These are phyloP conservation scores for Holothuria scabra DNA, from an alignment of 53 echinoderm and acorn worm species.

Conservation along the genomic window DNA sequence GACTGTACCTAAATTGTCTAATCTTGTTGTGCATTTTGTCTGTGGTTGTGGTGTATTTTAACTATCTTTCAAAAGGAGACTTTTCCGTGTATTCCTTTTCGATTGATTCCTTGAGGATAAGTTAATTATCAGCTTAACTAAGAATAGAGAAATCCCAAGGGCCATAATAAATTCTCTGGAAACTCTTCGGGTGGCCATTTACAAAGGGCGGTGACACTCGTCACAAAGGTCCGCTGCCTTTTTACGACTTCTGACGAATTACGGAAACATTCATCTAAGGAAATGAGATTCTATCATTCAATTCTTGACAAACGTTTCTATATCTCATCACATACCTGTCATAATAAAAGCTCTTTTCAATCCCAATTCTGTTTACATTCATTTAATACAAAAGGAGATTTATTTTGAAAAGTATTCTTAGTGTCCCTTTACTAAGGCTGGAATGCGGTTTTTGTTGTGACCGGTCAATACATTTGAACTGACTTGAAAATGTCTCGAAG, in stretches of 20 bases:
- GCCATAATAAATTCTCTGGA: slow-evolving; percentile 31
- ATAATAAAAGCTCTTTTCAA: slow-evolving; percentile 17
- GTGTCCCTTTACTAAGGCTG: too few relatives aligned
- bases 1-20: slow-evolving; percentile 1
- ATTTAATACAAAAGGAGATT: too few relatives aligned
- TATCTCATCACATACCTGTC: slow-evolving; percentile 22
- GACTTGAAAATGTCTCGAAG: too few relatives aligned
- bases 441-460: too few relatives aligned
- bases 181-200: slow-evolving; percentile 42
- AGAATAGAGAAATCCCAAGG: slow-evolving; percentile 42
- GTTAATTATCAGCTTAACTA: slow-evolving; percentile 41
- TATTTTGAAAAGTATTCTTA: too few relatives aligned
- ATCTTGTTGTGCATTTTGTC: neutral
- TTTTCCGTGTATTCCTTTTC: slow-evolving; percentile 19
- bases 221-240: slow-evolving; percentile 31
- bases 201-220: slow-evolving; percentile 24
- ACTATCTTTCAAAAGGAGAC: neutral
- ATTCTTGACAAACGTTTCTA: neutral
- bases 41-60: slow-evolving; percentile 23
- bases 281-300: slow-evolving; percentile 21
- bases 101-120: slow-evolving; percentile 35
- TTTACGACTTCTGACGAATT: slow-evolving; percentile 36
- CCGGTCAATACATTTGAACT: too few relatives aligned
- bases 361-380: too few relatives aligned
- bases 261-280: slow-evolving; percentile 17